Conservation (phyloP, 2,113 vertebrate species). For the Nothocercus julius region DNA sequence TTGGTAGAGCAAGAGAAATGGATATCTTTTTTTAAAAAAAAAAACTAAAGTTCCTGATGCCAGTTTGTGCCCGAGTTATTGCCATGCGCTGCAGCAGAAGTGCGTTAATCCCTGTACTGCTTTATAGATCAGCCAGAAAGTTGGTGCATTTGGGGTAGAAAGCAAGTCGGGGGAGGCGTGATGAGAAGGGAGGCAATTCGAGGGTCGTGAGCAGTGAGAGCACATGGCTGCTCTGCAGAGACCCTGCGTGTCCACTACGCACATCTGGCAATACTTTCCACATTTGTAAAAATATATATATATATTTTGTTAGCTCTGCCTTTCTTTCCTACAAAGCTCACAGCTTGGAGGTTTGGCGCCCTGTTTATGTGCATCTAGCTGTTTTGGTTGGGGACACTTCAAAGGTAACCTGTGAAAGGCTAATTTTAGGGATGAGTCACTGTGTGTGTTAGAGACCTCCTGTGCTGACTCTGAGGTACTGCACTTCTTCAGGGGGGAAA, state of each 20-base stretch:
- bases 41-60: background rate
- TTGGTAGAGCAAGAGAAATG: background rate
- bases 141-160: background rate
- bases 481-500: background rate
- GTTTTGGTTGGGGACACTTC: background rate
- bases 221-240: background rate
- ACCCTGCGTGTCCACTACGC: background rate
- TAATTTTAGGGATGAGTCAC: background rate
- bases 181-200: background rate
- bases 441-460: background rate
- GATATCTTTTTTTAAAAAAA: too few species aligned
- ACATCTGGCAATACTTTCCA: background rate
- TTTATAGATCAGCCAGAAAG: background rate
- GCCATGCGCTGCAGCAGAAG: background rate
- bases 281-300: rapidly evolving
- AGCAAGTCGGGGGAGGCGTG: background rate
- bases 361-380: background rate
- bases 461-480: conserved; percentile 14
- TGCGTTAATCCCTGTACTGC: background rate
- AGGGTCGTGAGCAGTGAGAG: background rate
- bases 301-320: background rate
- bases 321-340: background rate
- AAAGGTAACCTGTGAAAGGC: background rate
- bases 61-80: rapidly evolving
- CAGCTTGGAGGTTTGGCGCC: background rate